Conservation (phyloP, 2,888 invertebrate genomes). For the Podabrus alpinus region DNA sequence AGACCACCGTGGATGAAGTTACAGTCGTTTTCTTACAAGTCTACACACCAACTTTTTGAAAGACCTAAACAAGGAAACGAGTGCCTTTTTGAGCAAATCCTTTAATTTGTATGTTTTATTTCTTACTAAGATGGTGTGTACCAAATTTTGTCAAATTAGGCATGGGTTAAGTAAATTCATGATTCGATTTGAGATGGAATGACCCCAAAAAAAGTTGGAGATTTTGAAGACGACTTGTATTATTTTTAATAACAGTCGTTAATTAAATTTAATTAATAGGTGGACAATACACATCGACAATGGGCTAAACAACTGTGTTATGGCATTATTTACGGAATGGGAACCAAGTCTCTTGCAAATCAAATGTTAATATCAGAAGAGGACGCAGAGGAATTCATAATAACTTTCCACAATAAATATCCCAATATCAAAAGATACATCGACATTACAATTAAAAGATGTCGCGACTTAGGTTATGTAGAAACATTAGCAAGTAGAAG, state of each 20-base stretch:
- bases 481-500: constrained; percentile 81
- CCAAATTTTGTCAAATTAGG: too few species aligned
- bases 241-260: background rate
- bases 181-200: too few species aligned
- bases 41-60: too few species aligned
- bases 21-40: too few species aligned
- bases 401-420: constrained; percentile 79
- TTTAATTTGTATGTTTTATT: too few species aligned
- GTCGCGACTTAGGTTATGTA: constrained; percentile 75
- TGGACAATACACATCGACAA: constrained; percentile 78
- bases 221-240: too few species aligned
- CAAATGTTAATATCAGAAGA: constrained; percentile 76
- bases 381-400: constrained; percentile 79
- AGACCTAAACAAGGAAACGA: too few species aligned
- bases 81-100: too few species aligned
- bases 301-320: constrained; percentile 93
- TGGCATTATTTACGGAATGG: constrained; percentile 98
- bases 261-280: constrained; percentile 52
- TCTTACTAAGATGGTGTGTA: too few species aligned
- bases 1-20: too few species aligned
- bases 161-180: too few species aligned
- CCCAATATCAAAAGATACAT: constrained; percentile 71
- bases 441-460: constrained; percentile 60
- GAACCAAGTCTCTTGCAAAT: constrained; percentile 78
- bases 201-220: too few species aligned